A percentile compares a stretch with the other conserved stretches of the same genome.
Evolutionary conservation across 1,140 invertebrate species (phyloP).

Genomic region (Apocrypta bakeri): DNA sequence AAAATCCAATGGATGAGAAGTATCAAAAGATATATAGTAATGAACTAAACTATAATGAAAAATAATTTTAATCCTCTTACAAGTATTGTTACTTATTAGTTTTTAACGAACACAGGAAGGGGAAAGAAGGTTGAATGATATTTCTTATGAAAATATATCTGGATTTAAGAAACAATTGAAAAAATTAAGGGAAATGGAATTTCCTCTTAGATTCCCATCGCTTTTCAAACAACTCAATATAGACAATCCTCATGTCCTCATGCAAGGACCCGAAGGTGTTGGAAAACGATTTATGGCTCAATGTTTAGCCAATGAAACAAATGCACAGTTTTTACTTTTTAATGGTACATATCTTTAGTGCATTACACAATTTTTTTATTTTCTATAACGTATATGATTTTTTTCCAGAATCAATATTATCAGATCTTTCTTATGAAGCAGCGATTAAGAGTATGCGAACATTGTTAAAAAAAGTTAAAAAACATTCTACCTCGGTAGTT

Average conservation of each 20-base stretch:
- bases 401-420: neutral
- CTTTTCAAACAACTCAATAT: neutral
- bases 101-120: neutral
- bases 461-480: neutral
- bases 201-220: neutral
- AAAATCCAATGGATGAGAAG: neutral
- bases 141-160: neutral
- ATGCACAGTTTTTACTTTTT: neutral
- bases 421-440: neutral
- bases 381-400: neutral
- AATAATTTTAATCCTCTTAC: neutral
- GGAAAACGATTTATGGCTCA: neutral
- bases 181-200: neutral
- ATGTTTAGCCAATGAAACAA: neutral
- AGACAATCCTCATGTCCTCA: neutral
- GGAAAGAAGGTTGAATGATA: neutral
- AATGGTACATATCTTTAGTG: neutral
- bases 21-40: neutral
- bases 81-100: neutral
- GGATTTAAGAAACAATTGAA: neutral
- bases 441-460: neutral
- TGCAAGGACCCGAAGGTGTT: neutral
- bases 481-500: neutral
- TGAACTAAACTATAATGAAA: neutral
- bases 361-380: neutral